Percentiles rank a stretch among this genome's conserved stretches.
Conservation (phyloP, 2,888 invertebrate species). For the Cantharis flavilabris region DNA sequence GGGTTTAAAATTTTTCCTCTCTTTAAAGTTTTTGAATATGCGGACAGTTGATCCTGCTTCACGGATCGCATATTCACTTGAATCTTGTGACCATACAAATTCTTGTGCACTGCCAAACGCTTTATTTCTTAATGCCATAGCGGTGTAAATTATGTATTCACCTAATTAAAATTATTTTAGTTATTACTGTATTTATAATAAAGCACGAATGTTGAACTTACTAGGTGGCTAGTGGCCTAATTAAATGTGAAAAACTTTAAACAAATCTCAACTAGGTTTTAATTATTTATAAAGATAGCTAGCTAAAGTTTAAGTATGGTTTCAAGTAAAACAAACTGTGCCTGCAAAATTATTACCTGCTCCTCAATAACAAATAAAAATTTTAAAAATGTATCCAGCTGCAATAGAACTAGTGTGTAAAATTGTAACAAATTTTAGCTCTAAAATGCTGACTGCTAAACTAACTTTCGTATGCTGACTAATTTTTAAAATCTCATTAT, state of each 20-base stretch:
- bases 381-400: too few relatives aligned
- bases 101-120: constrained; percentile 98
- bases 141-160: constrained; percentile 99
- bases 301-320: too few relatives aligned
- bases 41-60: constrained; percentile 90
- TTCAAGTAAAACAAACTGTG: too few relatives aligned
- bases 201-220: neutral
- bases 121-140: constrained; percentile 98
- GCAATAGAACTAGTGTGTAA: too few relatives aligned
- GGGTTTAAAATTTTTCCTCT: constrained; percentile 92
- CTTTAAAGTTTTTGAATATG: constrained; percentile 98
- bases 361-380: too few relatives aligned
- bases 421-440: too few relatives aligned
- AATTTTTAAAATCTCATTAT: too few relatives aligned
- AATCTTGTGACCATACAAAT: constrained; percentile 98
- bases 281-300: neutral
- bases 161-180: constrained; percentile 8
- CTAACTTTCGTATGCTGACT: too few relatives aligned
- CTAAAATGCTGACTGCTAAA: too few relatives aligned
- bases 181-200: neutral
- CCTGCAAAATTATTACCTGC: too few relatives aligned
- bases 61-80: constrained; percentile 79
- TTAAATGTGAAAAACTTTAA: too few relatives aligned
- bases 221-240: too few relatives aligned
- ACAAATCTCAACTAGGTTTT: neutral